phyloP scores from a whole-genome alignment of 2,888 invertebrate species.

The Pseudanteris insignis region DNA sequence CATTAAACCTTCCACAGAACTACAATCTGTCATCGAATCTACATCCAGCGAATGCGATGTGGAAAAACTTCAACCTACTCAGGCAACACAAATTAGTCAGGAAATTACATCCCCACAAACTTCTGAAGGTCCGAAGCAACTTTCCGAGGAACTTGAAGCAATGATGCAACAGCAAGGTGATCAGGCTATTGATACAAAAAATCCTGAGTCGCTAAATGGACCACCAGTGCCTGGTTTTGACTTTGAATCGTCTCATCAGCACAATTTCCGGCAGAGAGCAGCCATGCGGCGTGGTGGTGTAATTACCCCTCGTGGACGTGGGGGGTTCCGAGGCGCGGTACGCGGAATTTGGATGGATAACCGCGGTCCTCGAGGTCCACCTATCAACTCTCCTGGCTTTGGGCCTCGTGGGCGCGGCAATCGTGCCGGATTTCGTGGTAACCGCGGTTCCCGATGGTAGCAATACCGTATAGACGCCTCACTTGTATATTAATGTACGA shows the following conservation, averaged over 20 bases:
- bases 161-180: constrained; percentile 18
- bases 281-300: constrained; percentile 63
- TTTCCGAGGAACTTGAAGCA: constrained; percentile 56
- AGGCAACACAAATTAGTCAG: neutral
- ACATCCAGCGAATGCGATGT: neutral
- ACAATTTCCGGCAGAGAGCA: constrained; percentile 51
- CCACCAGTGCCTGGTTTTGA: constrained; percentile 48
- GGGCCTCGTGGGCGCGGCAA: constrained; percentile 58
- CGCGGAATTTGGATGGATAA: constrained; percentile 67
- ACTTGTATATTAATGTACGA: constrained; percentile 37
- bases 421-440: constrained; percentile 49
- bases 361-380: constrained; percentile 55
- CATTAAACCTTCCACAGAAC: neutral
- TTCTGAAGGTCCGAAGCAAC: constrained; percentile 44
- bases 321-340: constrained; percentile 61
- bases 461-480: constrained; percentile 4
- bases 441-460: constrained; percentile 56
- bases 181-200: neutral
- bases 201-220: constrained; percentile 29
- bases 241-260: constrained; percentile 40
- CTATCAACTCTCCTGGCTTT: constrained; percentile 46
- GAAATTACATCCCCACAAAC: neutral
- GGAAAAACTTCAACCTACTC: no score
- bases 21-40: neutral
- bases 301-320: constrained; percentile 60